These are phyloP conservation scores for Azemiops feae DNA, from an alignment of 2,113 vertebrate genomes.

Conservation along the genomic window DNA sequence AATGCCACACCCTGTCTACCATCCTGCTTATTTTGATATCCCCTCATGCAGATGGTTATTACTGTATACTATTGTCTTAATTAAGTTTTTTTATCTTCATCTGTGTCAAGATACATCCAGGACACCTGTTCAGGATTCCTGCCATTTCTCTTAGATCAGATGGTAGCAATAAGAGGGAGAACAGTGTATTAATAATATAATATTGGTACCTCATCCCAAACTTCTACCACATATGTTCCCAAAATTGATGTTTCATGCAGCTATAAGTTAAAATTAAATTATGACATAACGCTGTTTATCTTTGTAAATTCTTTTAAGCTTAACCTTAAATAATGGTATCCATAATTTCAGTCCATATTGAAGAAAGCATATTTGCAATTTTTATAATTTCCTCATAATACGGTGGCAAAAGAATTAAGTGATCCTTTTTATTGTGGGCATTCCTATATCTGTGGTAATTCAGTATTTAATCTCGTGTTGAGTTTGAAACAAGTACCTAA, in stretches of 20 bases:
- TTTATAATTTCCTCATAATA: background rate
- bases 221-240: background rate
- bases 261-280: accelerated
- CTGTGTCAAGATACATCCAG: background rate
- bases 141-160: background rate
- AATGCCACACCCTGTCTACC: background rate
- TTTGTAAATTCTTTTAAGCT: background rate
- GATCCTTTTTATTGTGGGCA: background rate
- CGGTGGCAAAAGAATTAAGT: background rate
- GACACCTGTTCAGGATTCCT: background rate
- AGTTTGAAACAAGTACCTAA: slow-evolving; percentile 2
- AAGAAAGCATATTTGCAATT: background rate
- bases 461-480: background rate
- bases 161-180: background rate
- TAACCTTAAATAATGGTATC: background rate
- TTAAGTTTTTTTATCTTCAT: background rate
- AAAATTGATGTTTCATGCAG: background rate
- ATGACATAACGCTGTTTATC: background rate
- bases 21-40: background rate
- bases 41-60: background rate
- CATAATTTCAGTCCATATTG: background rate
- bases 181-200: background rate
- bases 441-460: background rate
- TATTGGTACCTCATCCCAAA: background rate
- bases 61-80: background rate